Evolutionary conservation across 2,888 invertebrate species (phyloP).

Genomic region (Schrankia costaestrigalis): DNA sequence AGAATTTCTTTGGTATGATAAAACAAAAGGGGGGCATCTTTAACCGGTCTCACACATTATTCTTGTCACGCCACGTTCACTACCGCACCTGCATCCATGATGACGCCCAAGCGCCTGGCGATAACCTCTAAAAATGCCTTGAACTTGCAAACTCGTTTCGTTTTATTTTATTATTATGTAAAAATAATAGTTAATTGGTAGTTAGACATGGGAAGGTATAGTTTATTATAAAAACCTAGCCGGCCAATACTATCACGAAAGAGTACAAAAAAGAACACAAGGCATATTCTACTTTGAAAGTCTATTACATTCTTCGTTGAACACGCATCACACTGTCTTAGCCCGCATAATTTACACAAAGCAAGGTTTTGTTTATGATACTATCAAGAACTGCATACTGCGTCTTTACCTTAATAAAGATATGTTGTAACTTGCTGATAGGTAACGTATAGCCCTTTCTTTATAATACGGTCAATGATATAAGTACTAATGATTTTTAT

Average conservation of each 20-base stretch:
- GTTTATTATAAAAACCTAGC: too few species aligned
- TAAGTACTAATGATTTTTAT: constrained; percentile 16
- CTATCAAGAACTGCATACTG: constrained; percentile 25
- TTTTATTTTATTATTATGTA: too few species aligned
- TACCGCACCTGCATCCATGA: constrained; percentile 68
- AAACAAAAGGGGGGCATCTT: constrained; percentile 57
- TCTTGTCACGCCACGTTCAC: constrained; percentile 63
- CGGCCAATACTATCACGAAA: background rate
- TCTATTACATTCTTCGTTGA: constrained; percentile 44
- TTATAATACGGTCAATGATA: constrained; percentile 13
- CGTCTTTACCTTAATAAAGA: constrained; percentile 42
- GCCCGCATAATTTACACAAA: constrained; percentile 55
- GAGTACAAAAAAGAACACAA: constrained; percentile 17
- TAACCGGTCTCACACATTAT: constrained; percentile 62
- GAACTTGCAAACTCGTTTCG: constrained; percentile 43
- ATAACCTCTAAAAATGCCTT: constrained; percentile 48
- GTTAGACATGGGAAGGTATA: too few species aligned
- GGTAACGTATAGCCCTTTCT: constrained; percentile 9
- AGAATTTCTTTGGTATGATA: constrained; percentile 40
- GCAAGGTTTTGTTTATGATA: constrained; percentile 49
- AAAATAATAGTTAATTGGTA: too few species aligned
- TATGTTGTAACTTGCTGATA: constrained; percentile 19
- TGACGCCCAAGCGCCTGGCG: constrained; percentile 51
- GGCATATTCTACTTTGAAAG: constrained; percentile 32
- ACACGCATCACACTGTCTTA: constrained; percentile 54